phyloP scores from a whole-genome alignment of 2,888 invertebrate species.

The Brenthis hecate region DNA sequence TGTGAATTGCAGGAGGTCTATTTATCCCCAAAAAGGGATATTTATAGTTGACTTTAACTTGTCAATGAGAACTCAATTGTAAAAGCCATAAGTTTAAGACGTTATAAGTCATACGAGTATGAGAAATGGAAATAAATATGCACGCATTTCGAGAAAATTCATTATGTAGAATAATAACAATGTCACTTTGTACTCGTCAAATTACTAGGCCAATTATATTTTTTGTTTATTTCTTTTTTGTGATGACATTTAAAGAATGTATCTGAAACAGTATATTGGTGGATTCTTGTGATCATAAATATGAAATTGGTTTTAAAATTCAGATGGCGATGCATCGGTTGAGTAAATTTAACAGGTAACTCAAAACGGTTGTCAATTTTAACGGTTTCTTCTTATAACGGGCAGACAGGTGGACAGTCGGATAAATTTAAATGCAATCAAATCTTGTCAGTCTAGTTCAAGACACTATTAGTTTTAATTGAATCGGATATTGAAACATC shows the following conservation, averaged over 20 bases:
- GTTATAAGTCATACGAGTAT: conserved; percentile 5
- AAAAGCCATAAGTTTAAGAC: conserved; percentile 3
- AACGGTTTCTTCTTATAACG: conserved; percentile 45
- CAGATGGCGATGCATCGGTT: conserved; percentile 33
- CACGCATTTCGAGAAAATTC: background rate
- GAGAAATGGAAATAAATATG: background rate
- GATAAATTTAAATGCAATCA: conserved; percentile 43
- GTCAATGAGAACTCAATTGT: conserved; percentile 28
- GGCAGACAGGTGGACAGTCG: conserved; percentile 42
- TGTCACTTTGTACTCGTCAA: conserved; percentile 10
- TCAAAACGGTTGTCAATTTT: conserved; percentile 52
- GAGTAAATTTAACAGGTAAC: conserved; percentile 46
- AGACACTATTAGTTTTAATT: conserved; percentile 40
- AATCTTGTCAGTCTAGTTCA: conserved; percentile 42
- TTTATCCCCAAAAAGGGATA: conserved; percentile 20
- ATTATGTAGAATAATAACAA: conserved; percentile 10
- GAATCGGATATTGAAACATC: conserved; percentile 34
- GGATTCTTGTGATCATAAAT: conserved; percentile 38
- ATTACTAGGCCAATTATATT: conserved; percentile 19
- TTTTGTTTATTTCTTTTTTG: conserved; percentile 5
- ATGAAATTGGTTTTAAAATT: conserved; percentile 31
- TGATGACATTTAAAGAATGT: conserved; percentile 12
- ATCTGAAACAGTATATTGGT: conserved; percentile 39
- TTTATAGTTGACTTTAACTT: conserved; percentile 43
- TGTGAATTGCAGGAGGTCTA: conserved; percentile 65